These are phyloP conservation scores for Nyctalus aviator DNA, from an alignment of 2,797 vertebrate species.

Conservation along the genomic window DNA sequence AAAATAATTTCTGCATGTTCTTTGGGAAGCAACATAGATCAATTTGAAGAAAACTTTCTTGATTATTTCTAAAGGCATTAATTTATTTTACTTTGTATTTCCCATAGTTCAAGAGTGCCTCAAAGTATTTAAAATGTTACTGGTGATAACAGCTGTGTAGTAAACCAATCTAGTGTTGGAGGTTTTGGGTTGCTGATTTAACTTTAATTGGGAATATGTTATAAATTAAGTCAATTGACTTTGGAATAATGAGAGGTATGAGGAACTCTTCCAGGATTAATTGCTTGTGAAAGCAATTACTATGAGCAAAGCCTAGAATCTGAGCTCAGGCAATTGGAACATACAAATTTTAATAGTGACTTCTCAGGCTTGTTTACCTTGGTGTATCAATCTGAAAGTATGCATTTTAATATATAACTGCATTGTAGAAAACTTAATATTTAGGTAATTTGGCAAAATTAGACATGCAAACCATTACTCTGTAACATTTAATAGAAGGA, in stretches of 20 bases:
- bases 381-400: constrained; percentile 13
- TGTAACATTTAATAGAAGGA: constrained; percentile 31
- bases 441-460: neutral
- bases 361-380: constrained; percentile 47
- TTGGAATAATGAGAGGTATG: constrained; percentile 13
- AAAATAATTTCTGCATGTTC: neutral
- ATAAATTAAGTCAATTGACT: constrained; percentile 69
- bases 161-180: neutral
- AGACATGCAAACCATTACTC: constrained; percentile 39
- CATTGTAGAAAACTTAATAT: neutral
- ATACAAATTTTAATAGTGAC: constrained; percentile 51
- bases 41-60: neutral
- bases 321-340: neutral
- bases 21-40: neutral
- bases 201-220: constrained; percentile 62
- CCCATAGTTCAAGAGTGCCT: neutral
- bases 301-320: constrained; percentile 41
- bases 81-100: constrained; percentile 22
- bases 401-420: neutral
- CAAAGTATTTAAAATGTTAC: constrained; percentile 43
- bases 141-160: neutral
- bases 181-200: constrained; percentile 64
- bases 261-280: neutral
- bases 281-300: constrained; percentile 44
- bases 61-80: neutral